phyloP scores from a whole-genome alignment of 2,888 invertebrate species.

The Bruchidius siliquastri region DNA sequence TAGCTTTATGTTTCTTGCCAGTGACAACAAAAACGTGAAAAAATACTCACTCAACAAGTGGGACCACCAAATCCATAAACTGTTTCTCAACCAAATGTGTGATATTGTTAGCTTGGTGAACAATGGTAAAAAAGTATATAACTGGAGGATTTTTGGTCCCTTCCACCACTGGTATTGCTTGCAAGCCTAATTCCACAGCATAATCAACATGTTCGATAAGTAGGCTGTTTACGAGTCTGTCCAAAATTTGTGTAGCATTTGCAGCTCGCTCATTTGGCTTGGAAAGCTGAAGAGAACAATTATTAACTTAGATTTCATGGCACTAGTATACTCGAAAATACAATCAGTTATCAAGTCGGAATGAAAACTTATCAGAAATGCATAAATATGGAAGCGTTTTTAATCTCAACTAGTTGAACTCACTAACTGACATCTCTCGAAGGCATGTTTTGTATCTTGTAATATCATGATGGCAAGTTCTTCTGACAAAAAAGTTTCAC shows the following conservation, averaged over 20 bases:
- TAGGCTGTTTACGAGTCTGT: constrained; percentile 77
- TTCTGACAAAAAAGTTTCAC: constrained; percentile 94
- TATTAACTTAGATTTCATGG: background rate
- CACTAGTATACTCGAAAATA: background rate
- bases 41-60: constrained; percentile 71
- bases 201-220: constrained; percentile 94
- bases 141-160: constrained; percentile 73
- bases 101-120: constrained; percentile 89
- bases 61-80: constrained; percentile 83
- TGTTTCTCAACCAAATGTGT: constrained; percentile 91
- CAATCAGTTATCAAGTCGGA: no score
- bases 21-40: no score
- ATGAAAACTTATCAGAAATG: no score
- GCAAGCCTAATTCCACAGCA: constrained; percentile 88
- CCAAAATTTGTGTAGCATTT: constrained; percentile 77
- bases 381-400: no score
- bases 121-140: constrained; percentile 89
- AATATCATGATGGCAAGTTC: constrained; percentile 87
- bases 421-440: constrained; percentile 80
- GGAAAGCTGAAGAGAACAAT: constrained; percentile 61
- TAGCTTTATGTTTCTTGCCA: no score
- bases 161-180: constrained; percentile 84
- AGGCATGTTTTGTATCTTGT: constrained; percentile 85
- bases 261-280: constrained; percentile 68
- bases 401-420: constrained; percentile 24